Evolutionary conservation across 2,797 vertebrate species (phyloP).

Genomic region (Caiman crocodilus): DNA sequence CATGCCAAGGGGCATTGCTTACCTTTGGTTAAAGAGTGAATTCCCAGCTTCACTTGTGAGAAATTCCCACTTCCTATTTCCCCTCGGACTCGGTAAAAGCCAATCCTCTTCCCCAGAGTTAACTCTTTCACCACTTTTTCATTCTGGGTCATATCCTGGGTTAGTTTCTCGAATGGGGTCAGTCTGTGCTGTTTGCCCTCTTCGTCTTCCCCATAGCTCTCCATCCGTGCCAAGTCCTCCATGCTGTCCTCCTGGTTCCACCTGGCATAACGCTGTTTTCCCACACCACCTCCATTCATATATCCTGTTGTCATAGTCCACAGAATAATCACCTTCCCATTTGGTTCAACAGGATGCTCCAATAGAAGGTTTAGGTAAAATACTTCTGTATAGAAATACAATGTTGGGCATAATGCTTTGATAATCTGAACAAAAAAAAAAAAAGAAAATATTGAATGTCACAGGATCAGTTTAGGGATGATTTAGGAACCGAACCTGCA

Average conservation of each 20-base stretch:
- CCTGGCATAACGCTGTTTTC: slow-evolving; percentile 78
- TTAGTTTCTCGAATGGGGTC: slow-evolving; percentile 93
- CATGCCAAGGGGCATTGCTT: slow-evolving; percentile 21
- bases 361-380: not conserved
- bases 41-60: slow-evolving; percentile 96
- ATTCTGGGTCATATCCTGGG: slow-evolving; percentile 94
- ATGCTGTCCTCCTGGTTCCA: slow-evolving; percentile 89
- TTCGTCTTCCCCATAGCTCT: slow-evolving; percentile 81
- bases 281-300: slow-evolving; percentile 80
- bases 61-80: slow-evolving; percentile 98
- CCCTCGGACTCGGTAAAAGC: slow-evolving; percentile 95
- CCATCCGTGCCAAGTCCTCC: slow-evolving; percentile 80
- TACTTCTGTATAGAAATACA: not conserved
- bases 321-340: slow-evolving; percentile 70
- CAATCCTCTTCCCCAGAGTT: slow-evolving; percentile 93
- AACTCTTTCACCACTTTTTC: slow-evolving; percentile 95
- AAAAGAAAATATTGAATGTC: not conserved
- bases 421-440: not conserved
- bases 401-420: not conserved
- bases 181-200: slow-evolving; percentile 83
- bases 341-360: not conserved
- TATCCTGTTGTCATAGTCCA: slow-evolving; percentile 92
- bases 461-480: not conserved
- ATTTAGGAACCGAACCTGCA: not conserved
- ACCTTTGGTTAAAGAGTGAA: slow-evolving; percentile 98